Evolutionary conservation across 2,888 invertebrate species (phyloP).

Genomic region (Calliopum simillimum): DNA sequence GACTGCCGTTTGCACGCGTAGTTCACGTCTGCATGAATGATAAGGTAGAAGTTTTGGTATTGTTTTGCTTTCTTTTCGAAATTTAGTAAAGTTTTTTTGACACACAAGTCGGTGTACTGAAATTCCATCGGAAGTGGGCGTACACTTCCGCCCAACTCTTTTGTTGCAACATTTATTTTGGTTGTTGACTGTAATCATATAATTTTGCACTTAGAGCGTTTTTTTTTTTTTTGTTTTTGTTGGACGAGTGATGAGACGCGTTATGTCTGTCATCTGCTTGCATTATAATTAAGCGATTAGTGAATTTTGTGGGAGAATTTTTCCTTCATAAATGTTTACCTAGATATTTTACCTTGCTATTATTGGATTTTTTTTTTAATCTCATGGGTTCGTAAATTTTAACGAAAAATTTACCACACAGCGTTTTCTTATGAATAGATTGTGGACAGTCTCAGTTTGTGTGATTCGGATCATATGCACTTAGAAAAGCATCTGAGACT

Average conservation of each 20-base stretch:
- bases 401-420: no score
- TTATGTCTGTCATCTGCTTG: conserved; percentile 25
- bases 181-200: conserved; percentile 46
- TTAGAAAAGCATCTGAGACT: no score
- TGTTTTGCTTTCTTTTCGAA: conserved; percentile 4
- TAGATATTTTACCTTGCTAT: neutral
- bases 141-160: conserved; percentile 49
- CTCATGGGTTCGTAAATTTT: no score
- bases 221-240: conserved; percentile 29
- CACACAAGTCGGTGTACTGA: conserved; percentile 23
- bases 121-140: conserved; percentile 49
- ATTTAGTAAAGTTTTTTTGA: conserved; percentile 12
- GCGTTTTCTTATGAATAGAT: no score
- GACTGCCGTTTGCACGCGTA: conserved; percentile 57
- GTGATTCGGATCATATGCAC: no score
- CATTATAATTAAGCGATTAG: conserved; percentile 42
- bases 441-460: no score
- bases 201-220: conserved; percentile 42
- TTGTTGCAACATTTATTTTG: conserved; percentile 43
- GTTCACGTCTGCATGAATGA: conserved; percentile 39
- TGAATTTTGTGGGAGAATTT: conserved; percentile 13
- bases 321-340: neutral
- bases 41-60: conserved; percentile 25
- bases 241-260: neutral
- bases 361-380: neutral